Conservation (phyloP, 1,140 invertebrate species). For the Gryllus bimaculatus region DNA sequence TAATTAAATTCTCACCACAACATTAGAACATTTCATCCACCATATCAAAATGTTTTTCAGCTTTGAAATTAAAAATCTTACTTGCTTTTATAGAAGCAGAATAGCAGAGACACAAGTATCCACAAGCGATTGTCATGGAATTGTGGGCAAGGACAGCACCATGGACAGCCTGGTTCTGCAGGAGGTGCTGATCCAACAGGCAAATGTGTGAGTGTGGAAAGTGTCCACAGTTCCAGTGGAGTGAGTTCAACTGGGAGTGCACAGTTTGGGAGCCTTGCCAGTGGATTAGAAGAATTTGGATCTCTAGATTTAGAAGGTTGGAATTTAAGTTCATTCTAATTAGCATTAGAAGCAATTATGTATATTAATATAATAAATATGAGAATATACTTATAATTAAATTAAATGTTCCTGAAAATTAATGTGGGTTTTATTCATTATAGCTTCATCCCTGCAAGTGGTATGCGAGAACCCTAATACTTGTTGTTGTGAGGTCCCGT, state of each 20-base stretch:
- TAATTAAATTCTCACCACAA: too few species aligned
- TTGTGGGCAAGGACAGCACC: constrained; percentile 28
- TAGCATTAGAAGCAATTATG: neutral
- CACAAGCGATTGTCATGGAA: constrained; percentile 59
- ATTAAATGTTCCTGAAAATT: neutral
- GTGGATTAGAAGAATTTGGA: constrained; percentile 28
- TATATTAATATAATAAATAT: neutral
- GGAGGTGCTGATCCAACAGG: constrained; percentile 6
- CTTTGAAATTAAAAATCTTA: neutral
- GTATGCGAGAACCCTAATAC: constrained; percentile 3
- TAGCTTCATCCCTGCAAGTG: neutral
- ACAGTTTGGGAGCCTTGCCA: constrained; percentile 35
- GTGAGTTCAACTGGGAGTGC: constrained; percentile 43
- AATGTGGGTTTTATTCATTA: too few species aligned
- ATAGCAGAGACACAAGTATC: constrained; percentile 45
- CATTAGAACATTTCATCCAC: neutral
- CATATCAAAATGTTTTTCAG: neutral
- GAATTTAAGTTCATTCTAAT: neutral
- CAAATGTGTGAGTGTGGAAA: constrained; percentile 19
- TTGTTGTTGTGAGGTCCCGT: constrained; percentile 9
- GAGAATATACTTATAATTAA: neutral
- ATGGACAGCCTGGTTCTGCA: neutral
- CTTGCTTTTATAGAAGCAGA: constrained; percentile 38
- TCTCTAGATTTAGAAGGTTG: constrained; percentile 9
- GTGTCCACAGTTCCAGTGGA: constrained; percentile 38